phyloP scores from a whole-genome alignment of 2,113 vertebrate species.

The Oceanodroma tethys region DNA sequence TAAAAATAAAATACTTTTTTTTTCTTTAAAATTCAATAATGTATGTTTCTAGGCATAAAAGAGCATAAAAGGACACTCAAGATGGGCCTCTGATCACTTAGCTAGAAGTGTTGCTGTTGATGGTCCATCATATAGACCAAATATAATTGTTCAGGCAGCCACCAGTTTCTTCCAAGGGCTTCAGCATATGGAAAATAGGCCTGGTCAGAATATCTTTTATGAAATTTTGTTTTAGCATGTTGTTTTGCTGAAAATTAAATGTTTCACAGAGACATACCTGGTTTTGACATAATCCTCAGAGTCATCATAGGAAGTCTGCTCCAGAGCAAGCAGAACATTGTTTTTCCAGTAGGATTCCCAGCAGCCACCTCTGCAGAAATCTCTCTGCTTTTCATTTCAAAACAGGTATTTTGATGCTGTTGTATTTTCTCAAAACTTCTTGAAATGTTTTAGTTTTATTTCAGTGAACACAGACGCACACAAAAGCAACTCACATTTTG shows the following conservation, averaged over 20 bases:
- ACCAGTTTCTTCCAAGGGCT: neutral
- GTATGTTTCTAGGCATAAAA: neutral
- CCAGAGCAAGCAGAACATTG: neutral
- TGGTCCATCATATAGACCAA: neutral
- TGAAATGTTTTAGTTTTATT: neutral
- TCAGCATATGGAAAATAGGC: neutral
- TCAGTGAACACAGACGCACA: neutral
- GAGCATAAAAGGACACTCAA: neutral
- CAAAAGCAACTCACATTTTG: neutral
- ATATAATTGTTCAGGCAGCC: neutral
- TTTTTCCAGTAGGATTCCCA: neutral
- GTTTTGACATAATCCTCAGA: neutral
- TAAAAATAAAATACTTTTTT: neutral
- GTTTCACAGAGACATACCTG: neutral
- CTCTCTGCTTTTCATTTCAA: neutral
- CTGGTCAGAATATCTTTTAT: neutral
- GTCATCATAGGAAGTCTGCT: neutral
- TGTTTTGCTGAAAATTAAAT: neutral
- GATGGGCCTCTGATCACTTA: neutral
- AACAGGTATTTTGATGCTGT: neutral
- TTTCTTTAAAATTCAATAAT: neutral
- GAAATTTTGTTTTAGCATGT: neutral
- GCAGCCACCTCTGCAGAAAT: neutral
- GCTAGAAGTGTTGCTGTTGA: neutral
- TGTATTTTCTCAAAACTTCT: neutral